Evolutionary conservation across 2,113 vertebrate species (phyloP).

Genomic region (Cavia porcellus): DNA sequence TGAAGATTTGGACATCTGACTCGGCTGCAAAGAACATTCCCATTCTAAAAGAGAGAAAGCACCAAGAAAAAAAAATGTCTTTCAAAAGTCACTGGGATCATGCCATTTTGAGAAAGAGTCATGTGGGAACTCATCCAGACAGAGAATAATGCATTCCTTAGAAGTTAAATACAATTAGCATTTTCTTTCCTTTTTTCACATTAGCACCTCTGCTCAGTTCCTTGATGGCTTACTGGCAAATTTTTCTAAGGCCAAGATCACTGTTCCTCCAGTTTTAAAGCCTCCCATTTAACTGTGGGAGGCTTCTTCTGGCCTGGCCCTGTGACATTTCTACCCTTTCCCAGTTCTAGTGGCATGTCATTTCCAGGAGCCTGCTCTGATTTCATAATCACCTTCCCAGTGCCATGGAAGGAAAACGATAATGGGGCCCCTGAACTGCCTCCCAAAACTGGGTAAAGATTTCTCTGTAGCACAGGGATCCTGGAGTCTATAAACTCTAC

Average conservation of each 20-base stretch:
- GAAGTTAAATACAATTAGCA: conserved; percentile 61
- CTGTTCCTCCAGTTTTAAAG: conserved; percentile 51
- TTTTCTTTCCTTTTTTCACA: conserved; percentile 64
- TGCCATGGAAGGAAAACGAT: conserved; percentile 52
- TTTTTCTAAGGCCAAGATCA: conserved; percentile 53
- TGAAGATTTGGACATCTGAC: conserved; percentile 90
- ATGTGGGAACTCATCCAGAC: conserved; percentile 58
- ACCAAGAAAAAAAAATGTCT: conserved; percentile 63
- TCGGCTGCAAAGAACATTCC: conserved; percentile 91
- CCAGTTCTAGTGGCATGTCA: neutral
- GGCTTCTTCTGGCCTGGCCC: conserved; percentile 10
- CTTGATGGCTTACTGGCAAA: conserved; percentile 40
- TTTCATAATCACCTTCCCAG: conserved; percentile 62
- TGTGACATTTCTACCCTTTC: conserved; percentile 47
- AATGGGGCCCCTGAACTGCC: conserved; percentile 23
- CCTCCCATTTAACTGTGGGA: neutral
- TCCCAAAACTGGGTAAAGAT: neutral
- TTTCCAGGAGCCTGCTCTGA: conserved; percentile 50
- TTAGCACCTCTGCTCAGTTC: conserved; percentile 37
- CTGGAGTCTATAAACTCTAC: conserved; percentile 9
- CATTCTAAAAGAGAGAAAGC: conserved; percentile 86
- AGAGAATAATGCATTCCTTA: conserved; percentile 59
- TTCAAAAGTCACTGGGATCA: conserved; percentile 67
- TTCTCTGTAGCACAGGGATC: neutral
- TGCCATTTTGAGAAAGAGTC: conserved; percentile 63